Evolutionary conservation across 64 coral and sea anemone species (phyloP).

Genomic region (Platygyra sinensis): DNA sequence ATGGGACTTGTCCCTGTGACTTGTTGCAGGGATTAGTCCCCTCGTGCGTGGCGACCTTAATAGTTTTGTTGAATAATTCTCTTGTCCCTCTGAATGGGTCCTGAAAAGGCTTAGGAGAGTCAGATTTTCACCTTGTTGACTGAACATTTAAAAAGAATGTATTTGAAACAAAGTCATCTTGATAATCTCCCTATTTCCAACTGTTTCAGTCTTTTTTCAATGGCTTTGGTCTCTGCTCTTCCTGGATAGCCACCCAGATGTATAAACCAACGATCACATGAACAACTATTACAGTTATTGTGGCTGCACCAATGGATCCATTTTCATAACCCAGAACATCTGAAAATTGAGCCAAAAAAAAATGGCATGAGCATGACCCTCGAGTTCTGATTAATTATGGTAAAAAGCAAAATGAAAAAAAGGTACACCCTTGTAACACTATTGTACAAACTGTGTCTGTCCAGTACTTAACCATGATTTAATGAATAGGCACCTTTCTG

Average conservation of each 20-base stretch:
- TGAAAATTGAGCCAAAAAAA: slow-evolving; percentile 8
- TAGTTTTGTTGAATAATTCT: too few relatives aligned
- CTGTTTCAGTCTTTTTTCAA: slow-evolving; percentile 18
- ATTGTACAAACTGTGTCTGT: too few relatives aligned
- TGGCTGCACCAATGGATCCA: slow-evolving; percentile 81
- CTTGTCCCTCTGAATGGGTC: too few relatives aligned
- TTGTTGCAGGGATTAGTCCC: too few relatives aligned
- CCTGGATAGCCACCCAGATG: slow-evolving; percentile 76
- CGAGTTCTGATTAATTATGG: too few relatives aligned
- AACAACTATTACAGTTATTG: slow-evolving; percentile 65
- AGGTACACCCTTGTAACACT: too few relatives aligned
- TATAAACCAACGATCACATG: slow-evolving; percentile 83
- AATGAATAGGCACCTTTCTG: too few relatives aligned
- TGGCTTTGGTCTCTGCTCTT: slow-evolving; percentile 48
- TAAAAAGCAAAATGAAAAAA: too few relatives aligned
- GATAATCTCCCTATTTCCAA: neutral
- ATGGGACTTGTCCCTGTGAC: too few relatives aligned
- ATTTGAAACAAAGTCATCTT: neutral
- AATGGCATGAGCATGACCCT: neutral
- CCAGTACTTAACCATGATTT: too few relatives aligned
- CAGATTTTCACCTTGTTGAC: neutral
- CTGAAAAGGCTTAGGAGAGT: too few relatives aligned
- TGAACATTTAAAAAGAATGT: neutral
- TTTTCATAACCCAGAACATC: slow-evolving; percentile 73
- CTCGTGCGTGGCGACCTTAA: too few relatives aligned